phyloP scores from a whole-genome alignment of 2,797 vertebrate genomes.

The Danio jaintianensis region DNA sequence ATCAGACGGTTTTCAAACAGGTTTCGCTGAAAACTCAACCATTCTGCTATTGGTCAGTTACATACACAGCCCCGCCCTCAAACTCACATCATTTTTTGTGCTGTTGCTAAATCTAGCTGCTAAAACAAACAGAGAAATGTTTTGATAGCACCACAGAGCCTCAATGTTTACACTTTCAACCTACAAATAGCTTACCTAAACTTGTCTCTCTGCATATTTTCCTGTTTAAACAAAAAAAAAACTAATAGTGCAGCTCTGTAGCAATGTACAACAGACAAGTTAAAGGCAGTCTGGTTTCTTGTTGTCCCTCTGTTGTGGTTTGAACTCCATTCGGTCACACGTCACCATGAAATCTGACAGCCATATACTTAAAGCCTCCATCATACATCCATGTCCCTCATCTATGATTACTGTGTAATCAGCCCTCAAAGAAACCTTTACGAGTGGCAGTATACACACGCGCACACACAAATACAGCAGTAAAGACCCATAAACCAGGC shows the following conservation, averaged over 20 bases:
- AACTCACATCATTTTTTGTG: background rate
- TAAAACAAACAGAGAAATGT: background rate
- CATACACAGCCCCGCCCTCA: background rate
- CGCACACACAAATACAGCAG: conserved; percentile 57
- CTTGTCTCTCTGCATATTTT: background rate
- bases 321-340: conserved; percentile 36
- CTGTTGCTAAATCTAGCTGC: background rate
- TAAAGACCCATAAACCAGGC: conserved; percentile 66
- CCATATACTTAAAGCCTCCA: conserved; percentile 38
- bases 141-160: conserved; percentile 17
- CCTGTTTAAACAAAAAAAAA: background rate
- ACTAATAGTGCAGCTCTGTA: background rate
- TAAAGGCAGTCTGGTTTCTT: conserved; percentile 6
- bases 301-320: conserved; percentile 35
- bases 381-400: conserved; percentile 32
- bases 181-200: background rate
- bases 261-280: conserved; percentile 4
- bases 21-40: background rate
- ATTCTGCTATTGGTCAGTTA: conserved; percentile 3
- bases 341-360: conserved; percentile 41
- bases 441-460: conserved; percentile 30
- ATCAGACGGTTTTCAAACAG: background rate
- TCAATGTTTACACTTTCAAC: conserved; percentile 6
- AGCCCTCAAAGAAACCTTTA: conserved; percentile 37
- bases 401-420: conserved; percentile 43